Evolutionary conservation across 1,140 invertebrate genomes (phyloP).

Genomic region (Triops longicaudatus): DNA sequence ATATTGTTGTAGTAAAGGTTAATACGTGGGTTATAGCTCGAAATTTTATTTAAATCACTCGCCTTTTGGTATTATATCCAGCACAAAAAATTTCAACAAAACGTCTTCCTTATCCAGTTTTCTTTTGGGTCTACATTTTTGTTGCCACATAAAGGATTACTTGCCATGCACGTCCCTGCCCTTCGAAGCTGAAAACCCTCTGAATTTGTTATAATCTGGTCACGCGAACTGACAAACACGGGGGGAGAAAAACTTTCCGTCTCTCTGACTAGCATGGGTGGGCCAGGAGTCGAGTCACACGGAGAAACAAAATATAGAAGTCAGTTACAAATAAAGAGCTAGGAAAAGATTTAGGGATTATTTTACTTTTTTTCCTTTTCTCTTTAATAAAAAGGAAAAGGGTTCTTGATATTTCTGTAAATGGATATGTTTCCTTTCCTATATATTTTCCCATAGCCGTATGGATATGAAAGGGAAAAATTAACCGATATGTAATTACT

Average conservation of each 20-base stretch:
- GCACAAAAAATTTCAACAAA: slow-evolving; percentile 5
- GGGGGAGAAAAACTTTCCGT: background rate
- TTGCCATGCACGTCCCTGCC: background rate
- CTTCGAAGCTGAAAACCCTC: background rate
- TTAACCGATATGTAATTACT: background rate
- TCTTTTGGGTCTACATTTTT: background rate
- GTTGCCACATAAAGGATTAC: slow-evolving; percentile 1
- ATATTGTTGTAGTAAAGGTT: background rate
- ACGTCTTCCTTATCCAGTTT: background rate
- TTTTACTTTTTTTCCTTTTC: background rate
- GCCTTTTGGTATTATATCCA: slow-evolving; percentile 6
- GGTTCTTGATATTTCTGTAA: background rate
- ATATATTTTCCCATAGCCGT: background rate
- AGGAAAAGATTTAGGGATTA: background rate
- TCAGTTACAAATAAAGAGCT: background rate
- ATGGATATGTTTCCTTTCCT: background rate
- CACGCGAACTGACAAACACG: background rate
- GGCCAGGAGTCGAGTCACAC: slow-evolving; percentile 4
- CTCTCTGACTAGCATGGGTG: slow-evolving; percentile 14
- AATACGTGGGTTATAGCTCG: background rate
- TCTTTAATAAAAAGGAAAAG: too few species aligned
- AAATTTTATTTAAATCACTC: slow-evolving; percentile 16
- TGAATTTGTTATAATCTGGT: slow-evolving; percentile 11
- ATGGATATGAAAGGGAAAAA: background rate
- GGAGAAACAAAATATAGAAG: background rate